phyloP scores from a whole-genome alignment of 1,140 invertebrate species.

The Pantala flavescens region DNA sequence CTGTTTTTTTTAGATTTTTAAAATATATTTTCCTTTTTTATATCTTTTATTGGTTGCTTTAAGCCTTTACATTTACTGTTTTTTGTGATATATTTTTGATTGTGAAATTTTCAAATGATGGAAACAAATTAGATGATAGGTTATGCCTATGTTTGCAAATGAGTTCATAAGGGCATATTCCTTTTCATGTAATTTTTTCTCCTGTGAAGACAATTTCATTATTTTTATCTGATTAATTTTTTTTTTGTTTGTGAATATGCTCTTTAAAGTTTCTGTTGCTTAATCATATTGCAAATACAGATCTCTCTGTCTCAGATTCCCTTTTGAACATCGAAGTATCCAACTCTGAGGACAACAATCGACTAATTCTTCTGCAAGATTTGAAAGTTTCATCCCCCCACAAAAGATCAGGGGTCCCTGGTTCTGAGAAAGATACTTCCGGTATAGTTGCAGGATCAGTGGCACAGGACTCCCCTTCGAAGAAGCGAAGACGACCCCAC shows the following conservation, averaged over 20 bases:
- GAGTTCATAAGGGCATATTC: too few species aligned
- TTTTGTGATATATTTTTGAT: too few species aligned
- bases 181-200: too few species aligned
- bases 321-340: constrained; percentile 21
- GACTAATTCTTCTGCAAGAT: constrained; percentile 12
- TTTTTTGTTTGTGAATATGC: constrained; percentile 11
- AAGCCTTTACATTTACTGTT: too few species aligned
- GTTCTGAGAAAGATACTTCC: constrained; percentile 28
- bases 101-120: too few species aligned
- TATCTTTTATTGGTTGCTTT: too few species aligned
- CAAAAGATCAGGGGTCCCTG: constrained; percentile 14
- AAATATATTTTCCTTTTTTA: too few species aligned
- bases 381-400: constrained; percentile 11
- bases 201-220: too few species aligned
- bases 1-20: too few species aligned
- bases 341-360: constrained; percentile 17
- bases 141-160: too few species aligned
- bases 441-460: neutral
- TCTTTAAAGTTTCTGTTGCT: neutral
- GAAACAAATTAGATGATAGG: too few species aligned
- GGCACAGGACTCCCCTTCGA: constrained; percentile 27
- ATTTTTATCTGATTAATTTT: neutral
- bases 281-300: constrained; percentile 1
- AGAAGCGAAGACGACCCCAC: constrained; percentile 38
- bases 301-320: constrained; percentile 19